Conservation (phyloP, 2,888 invertebrate genomes). For the Charanyca ferruginea region DNA sequence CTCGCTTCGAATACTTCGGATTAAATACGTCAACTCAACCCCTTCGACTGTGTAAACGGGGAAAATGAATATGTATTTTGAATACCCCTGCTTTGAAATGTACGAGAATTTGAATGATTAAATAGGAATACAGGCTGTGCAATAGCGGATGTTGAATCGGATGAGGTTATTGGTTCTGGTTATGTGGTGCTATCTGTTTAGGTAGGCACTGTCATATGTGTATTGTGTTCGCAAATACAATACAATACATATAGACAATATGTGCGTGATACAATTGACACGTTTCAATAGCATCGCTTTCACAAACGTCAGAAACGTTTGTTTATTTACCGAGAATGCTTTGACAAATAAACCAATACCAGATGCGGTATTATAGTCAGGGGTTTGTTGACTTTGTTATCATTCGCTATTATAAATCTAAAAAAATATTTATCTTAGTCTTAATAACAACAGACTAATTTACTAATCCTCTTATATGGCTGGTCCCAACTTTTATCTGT, state of each 20-base stretch:
- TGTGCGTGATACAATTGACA: background rate
- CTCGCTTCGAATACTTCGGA: slow-evolving; percentile 46
- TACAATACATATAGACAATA: background rate
- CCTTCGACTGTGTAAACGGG: slow-evolving; percentile 46
- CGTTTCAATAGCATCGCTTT: background rate
- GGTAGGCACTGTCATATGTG: background rate
- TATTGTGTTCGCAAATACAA: slow-evolving; percentile 3
- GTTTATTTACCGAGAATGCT: background rate
- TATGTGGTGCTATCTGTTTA: slow-evolving; percentile 14
- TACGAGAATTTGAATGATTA: slow-evolving; percentile 54
- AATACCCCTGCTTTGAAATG: slow-evolving; percentile 50
- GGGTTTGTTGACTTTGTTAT: background rate
- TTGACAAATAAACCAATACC: background rate
- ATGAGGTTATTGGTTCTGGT: slow-evolving; percentile 36
- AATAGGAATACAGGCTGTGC: slow-evolving; percentile 39
- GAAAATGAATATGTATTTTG: slow-evolving; percentile 65
- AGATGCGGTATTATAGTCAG: background rate
- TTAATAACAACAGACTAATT: too few relatives aligned
- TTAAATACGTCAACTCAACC: slow-evolving; percentile 55
- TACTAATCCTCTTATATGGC: too few relatives aligned
- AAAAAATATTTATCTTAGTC: background rate
- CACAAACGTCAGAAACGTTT: background rate
- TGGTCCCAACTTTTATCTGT: too few relatives aligned
- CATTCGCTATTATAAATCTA: too few relatives aligned
- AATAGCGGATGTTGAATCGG: slow-evolving; percentile 22